Base-by-base conservation (phyloP, 2,797 vertebrate genomes). In the Ciconia nigra region DNA sequence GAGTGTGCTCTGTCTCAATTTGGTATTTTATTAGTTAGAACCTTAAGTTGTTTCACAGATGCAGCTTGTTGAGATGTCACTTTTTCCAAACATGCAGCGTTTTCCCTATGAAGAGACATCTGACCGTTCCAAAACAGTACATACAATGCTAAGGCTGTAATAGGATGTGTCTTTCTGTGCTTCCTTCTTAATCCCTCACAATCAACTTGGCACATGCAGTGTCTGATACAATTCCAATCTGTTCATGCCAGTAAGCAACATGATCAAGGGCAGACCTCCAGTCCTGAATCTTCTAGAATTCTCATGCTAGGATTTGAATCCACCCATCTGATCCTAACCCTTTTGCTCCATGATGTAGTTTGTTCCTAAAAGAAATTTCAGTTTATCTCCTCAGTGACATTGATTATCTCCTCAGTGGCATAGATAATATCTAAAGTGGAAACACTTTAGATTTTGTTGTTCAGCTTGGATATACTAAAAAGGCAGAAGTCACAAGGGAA, bases 11-110 rank as follows among this genome's bases (percentile, higher is more conserved):
- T 87, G 25, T 92, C 71, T 97, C 69, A 90, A 2, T 92, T 92
- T 94, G 61, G 15, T 96, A 81, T 94, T 96, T 91, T 95, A 80
- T 86, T 93, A n/a, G 51, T 90, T 89, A 67, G 65, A 39, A 87
- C 41, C 57, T 73, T 74, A 93, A 92, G 39, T 71, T 93, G 14
- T 95, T 98, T 96, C 96, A 83, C 90, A 89, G 80, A 94, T 92
- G 62, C 72, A 95, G 78, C 24, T 35, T 90, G 29, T 77, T 82
- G 39, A 96, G 89, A 83, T 92, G 87, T 87, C 25, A 97, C 3
- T 94, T 95, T 97, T 97, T 94, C 81, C 87, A 95, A 91, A 65
- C 7, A 85, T 33, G 9, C 9, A 63, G 21, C 12, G 4, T 37
- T 91, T 69, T 89, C 15, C 28, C 65, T 39, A 65, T 47, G 79